These are phyloP conservation scores for Drosophila erecta DNA, from an alignment of 1,140 invertebrate genomes.

Conservation along the genomic window DNA sequence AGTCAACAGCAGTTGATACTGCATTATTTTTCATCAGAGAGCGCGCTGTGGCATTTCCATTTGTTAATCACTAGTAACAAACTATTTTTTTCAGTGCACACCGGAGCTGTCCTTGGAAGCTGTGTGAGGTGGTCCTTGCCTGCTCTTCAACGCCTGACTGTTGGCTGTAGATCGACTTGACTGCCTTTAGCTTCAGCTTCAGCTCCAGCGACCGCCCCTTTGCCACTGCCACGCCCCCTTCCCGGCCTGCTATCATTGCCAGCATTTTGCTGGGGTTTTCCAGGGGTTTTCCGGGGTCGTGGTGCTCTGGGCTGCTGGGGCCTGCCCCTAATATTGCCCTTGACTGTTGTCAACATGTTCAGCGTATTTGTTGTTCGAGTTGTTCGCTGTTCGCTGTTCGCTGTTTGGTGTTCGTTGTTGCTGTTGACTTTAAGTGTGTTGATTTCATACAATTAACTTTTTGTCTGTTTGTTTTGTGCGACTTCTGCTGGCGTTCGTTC, in stretches of 20 bases:
- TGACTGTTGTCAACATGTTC: constrained; percentile 77
- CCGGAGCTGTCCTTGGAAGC: constrained; percentile 45
- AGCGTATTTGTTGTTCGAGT: constrained; percentile 58
- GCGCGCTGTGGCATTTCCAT: no score
- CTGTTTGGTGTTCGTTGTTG: constrained; percentile 30
- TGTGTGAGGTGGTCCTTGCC: constrained; percentile 52
- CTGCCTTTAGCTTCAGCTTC: constrained; percentile 12
- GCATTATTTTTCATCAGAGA: no score
- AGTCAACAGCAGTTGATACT: no score
- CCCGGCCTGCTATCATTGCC: constrained; percentile 39
- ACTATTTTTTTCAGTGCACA: constrained; percentile 6
- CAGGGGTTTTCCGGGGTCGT: constrained; percentile 1
- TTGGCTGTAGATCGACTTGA: constrained; percentile 51
- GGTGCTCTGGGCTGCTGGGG: constrained; percentile 2
- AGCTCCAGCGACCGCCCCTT: constrained; percentile 5
- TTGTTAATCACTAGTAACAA: no score
- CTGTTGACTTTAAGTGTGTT: constrained; percentile 79
- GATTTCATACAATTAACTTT: constrained; percentile 83
- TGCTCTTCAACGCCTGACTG: constrained; percentile 53
- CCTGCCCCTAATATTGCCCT: constrained; percentile 70
- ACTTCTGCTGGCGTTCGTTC: constrained; percentile 43
- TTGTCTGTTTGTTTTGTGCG: constrained; percentile 72
- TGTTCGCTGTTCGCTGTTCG: constrained; percentile 18
- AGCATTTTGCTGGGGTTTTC: constrained; percentile 28
- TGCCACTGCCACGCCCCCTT: constrained; percentile 16